Evolutionary conservation across 2,888 invertebrate genomes (phyloP).

Genomic region (Cantharis lateralis): DNA sequence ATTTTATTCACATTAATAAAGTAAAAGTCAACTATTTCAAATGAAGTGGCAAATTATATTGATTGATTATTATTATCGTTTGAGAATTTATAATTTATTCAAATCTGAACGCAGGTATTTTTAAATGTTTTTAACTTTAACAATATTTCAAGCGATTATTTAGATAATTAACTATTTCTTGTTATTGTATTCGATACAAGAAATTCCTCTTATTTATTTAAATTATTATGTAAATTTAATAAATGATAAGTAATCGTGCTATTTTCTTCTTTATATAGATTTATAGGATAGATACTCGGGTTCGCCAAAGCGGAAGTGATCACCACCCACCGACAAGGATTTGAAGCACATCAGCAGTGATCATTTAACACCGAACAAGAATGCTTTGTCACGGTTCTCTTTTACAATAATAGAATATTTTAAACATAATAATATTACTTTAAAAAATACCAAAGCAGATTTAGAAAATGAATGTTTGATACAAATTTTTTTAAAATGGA

Average conservation of each 20-base stretch:
- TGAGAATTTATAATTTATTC: too few relatives aligned
- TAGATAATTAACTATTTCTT: not conserved
- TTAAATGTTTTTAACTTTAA: too few relatives aligned
- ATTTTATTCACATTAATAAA: too few relatives aligned
- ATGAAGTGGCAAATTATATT: too few relatives aligned
- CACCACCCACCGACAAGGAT: conserved; percentile 44
- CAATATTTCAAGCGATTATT: too few relatives aligned
- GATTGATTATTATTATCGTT: too few relatives aligned
- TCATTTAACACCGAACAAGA: conserved; percentile 47
- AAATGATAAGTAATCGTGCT: conserved; percentile 50
- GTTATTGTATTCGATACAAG: not conserved
- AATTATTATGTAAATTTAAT: conserved; percentile 43
- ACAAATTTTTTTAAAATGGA: not conserved
- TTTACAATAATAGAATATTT: conserved; percentile 21
- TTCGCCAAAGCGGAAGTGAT: conserved; percentile 49
- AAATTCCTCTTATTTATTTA: not conserved
- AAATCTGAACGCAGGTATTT: too few relatives aligned
- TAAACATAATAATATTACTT: conserved; percentile 6
- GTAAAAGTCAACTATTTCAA: too few relatives aligned
- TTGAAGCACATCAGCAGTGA: conserved; percentile 43
- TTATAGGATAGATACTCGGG: conserved; percentile 45
- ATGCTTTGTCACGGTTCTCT: conserved; percentile 45
- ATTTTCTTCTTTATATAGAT: conserved; percentile 48
- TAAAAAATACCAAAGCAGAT: not conserved
- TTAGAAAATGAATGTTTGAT: not conserved